Evolutionary conservation across 2,797 vertebrate genomes (phyloP).

Genomic region (Coranthus polyacanthus): DNA sequence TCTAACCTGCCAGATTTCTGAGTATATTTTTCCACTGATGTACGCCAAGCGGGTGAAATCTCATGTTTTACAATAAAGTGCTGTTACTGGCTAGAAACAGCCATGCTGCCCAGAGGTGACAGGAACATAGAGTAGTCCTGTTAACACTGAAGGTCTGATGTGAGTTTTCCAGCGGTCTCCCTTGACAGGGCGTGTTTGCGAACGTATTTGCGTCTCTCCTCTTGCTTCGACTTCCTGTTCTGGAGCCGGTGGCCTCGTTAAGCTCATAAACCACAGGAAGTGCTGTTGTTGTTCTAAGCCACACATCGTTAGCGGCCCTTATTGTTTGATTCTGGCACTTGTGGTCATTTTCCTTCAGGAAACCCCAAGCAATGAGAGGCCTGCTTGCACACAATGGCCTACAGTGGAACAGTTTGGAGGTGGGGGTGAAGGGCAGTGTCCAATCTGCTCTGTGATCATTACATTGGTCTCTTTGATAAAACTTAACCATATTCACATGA

Average conservation of each 20-base stretch:
- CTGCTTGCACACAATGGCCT: slow-evolving; percentile 82
- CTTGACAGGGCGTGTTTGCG: slow-evolving; percentile 60
- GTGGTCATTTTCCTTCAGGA: slow-evolving; percentile 88
- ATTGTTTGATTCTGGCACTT: slow-evolving; percentile 88
- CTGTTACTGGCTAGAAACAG: neutral
- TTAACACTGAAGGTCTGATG: slow-evolving; percentile 30
- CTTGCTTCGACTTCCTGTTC: slow-evolving; percentile 80
- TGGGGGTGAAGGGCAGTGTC: slow-evolving; percentile 43
- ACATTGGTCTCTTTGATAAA: slow-evolving; percentile 61
- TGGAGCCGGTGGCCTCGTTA: slow-evolving; percentile 77
- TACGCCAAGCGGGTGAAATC: slow-evolving; percentile 15
- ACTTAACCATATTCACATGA: slow-evolving; percentile 48
- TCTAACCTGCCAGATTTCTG: slow-evolving; percentile 24
- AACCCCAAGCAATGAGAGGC: slow-evolving; percentile 73
- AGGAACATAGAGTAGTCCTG: slow-evolving; percentile 29
- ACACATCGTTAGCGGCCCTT: slow-evolving; percentile 80
- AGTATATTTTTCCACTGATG: slow-evolving; percentile 54
- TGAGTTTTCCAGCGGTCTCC: slow-evolving; percentile 64
- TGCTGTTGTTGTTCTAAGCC: slow-evolving; percentile 82
- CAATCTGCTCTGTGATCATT: slow-evolving; percentile 65
- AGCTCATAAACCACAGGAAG: slow-evolving; percentile 81
- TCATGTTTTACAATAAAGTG: slow-evolving; percentile 15
- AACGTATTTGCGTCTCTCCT: slow-evolving; percentile 69
- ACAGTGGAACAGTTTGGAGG: slow-evolving; percentile 56
- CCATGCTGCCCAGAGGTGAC: slow-evolving; percentile 9